Evolutionary conservation across 2,797 vertebrate species (phyloP).

Genomic region (Coranthus polyacanthus): DNA sequence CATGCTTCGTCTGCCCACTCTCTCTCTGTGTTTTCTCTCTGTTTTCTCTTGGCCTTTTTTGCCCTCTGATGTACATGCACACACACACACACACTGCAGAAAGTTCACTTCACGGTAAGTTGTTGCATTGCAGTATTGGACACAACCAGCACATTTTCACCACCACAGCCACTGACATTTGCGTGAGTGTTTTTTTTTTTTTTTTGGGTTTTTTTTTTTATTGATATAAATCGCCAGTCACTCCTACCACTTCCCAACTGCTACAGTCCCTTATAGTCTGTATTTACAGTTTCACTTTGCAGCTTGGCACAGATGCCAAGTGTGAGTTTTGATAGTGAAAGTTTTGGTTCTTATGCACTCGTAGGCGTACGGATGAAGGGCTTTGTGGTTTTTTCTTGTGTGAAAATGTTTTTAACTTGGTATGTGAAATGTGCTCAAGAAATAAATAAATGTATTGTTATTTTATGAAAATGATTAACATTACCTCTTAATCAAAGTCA

Average conservation of each 20-base stretch:
- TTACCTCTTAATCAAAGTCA: not conserved
- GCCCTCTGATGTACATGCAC: not conserved
- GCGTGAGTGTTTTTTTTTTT: constrained; percentile 25
- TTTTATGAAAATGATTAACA: not conserved
- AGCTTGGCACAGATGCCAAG: constrained; percentile 41
- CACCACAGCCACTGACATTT: constrained; percentile 73
- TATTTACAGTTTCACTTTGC: constrained; percentile 58
- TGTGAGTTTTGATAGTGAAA: constrained; percentile 29
- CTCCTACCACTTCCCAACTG: constrained; percentile 74
- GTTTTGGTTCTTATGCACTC: constrained; percentile 31
- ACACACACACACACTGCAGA: constrained; percentile 7
- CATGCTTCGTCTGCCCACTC: constrained; percentile 81
- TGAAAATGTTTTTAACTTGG: not conserved
- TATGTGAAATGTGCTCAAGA: not conserved
- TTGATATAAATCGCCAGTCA: constrained; percentile 67
- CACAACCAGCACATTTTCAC: constrained; percentile 49
- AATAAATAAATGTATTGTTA: not conserved
- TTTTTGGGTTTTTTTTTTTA: constrained; percentile 44
- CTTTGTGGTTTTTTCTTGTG: constrained; percentile 1
- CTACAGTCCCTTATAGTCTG: constrained; percentile 24
- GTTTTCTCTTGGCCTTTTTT: constrained; percentile 14
- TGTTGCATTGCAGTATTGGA: constrained; percentile 30
- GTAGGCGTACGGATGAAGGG: not conserved
- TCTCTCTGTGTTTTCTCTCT: constrained; percentile 31
- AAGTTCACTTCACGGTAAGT: constrained; percentile 36